Conservation (phyloP, 2,797 vertebrate species). For the Phrynocephalus guinanensis region DNA sequence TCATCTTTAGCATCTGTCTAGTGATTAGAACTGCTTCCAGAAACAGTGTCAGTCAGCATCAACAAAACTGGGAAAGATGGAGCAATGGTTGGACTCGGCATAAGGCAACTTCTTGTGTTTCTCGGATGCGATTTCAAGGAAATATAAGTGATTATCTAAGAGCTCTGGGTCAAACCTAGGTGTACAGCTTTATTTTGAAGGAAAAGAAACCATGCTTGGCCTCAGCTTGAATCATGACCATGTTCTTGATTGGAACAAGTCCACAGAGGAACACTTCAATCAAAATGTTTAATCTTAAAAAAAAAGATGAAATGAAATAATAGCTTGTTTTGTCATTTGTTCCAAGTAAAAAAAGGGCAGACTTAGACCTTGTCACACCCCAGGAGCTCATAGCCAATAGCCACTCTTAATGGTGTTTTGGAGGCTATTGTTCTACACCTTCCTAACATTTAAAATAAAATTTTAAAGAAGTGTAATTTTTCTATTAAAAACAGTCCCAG, state of each 20-base stretch:
- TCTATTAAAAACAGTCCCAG: background rate
- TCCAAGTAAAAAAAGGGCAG: background rate
- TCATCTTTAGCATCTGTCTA: no score
- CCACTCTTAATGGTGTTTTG: conserved; percentile 24
- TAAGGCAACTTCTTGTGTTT: no score
- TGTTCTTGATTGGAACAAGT: background rate
- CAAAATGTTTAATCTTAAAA: background rate
- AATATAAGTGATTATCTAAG: background rate
- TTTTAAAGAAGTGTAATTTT: conserved; percentile 1
- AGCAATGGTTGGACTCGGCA: no score
- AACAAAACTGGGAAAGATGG: no score
- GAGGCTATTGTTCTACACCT: conserved; percentile 15
- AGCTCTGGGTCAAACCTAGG: background rate
- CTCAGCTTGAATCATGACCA: background rate
- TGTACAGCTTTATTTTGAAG: background rate
- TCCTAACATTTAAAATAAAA: conserved; percentile 29
- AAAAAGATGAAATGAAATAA: background rate
- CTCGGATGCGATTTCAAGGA: background rate
- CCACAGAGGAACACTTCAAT: background rate
- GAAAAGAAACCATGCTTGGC: background rate
- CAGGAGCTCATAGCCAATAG: background rate
- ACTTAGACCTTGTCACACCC: background rate
- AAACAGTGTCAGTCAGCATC: no score
- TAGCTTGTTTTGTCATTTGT: background rate
- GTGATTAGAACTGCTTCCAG: no score